These are phyloP conservation scores for Dendrolimus punctatus DNA, from an alignment of 1,140 invertebrate genomes.

Conservation along the genomic window DNA sequence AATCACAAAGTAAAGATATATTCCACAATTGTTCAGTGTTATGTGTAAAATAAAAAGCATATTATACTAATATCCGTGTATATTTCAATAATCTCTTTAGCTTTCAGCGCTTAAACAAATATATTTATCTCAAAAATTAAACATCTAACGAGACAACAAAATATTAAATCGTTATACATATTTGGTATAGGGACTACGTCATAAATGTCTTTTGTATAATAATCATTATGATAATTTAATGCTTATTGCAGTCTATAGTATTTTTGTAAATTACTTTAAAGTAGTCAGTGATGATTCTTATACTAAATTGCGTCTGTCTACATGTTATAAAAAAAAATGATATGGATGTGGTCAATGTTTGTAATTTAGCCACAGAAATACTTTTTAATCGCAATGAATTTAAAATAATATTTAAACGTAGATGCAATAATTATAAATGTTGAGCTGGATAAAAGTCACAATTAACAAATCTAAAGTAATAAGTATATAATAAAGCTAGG, in stretches of 20 bases:
- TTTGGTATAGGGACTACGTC: conserved; percentile 56
- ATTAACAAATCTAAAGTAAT: too few relatives aligned
- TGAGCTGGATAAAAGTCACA: too few relatives aligned
- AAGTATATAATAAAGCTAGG: too few relatives aligned
- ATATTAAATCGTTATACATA: conserved; percentile 40
- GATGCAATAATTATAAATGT: too few relatives aligned
- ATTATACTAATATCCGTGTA: conserved; percentile 31
- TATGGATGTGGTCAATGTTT: too few relatives aligned
- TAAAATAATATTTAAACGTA: too few relatives aligned
- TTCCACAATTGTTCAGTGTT: conserved; percentile 48
- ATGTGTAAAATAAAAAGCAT: conserved; percentile 52
- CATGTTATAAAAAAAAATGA: too few relatives aligned
- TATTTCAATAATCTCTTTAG: conserved; percentile 42
- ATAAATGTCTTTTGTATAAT: conserved; percentile 55
- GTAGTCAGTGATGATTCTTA: too few relatives aligned
- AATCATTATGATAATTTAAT: conserved; percentile 31
- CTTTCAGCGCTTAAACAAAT: conserved; percentile 39
- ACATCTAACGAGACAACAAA: conserved; percentile 54
- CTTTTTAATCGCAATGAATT: too few relatives aligned
- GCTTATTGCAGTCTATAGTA: conserved; percentile 43
- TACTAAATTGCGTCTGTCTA: too few relatives aligned
- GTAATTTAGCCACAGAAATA: too few relatives aligned
- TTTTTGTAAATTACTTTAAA: conserved; percentile 6
- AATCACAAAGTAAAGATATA: conserved; percentile 40
- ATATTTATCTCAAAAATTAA: conserved; percentile 30